Evolutionary conservation across 2,113 vertebrate genomes (phyloP), one percentile per base, ranked within the genome.

Genomic region (Melozone crissalis): DNA sequence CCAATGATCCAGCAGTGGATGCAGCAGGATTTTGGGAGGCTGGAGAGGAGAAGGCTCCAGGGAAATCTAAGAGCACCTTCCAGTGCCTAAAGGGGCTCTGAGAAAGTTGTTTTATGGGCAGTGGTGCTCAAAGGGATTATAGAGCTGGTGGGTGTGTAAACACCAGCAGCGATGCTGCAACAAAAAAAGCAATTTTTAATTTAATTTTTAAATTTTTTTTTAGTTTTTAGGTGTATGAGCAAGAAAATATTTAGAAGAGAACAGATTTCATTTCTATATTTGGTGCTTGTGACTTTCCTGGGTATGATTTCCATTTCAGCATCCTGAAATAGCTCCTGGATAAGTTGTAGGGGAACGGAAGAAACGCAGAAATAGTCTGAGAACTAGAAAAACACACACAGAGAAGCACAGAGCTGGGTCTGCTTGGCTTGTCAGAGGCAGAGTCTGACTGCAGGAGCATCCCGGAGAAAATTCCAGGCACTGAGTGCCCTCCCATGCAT

Each of bases 321-420:
- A 3, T 66, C 93, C 81, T 54, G 76, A 94, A 92, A 92, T 86
- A 94, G 91, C 86, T 89, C 75, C 73, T 61, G 91, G 71, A 22
- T 55, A 72, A 87, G 22, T 52, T 63, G 93, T 44, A 37, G 51
- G 61, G 58, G 54, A 90, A 24, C 2, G 21, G 75, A 57, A 83
- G 91, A 83, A 86, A 57, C 0, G 2, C 57, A 44, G 13, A 88
- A 95, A 94, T 94, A 90, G 72, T 85, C 49, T 23, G 67, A 88
- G 93, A 37, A 54, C 11, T 7, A 63, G 68, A 52, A 55, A 95
- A 87, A 35, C 31, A 26, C 3, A 2, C 52, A 7, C 3, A 28
- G 27, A 61, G 65, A 26, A 85, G 58, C 76, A 66, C 46, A 44
- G 73, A 49, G 65, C 47, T 37, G 4, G 23, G 47, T 58, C 35